Percentiles rank a stretch among this genome's conserved stretches.
phyloP scores from a whole-genome alignment of 2,888 invertebrate genomes.

The Cryptus armator region DNA sequence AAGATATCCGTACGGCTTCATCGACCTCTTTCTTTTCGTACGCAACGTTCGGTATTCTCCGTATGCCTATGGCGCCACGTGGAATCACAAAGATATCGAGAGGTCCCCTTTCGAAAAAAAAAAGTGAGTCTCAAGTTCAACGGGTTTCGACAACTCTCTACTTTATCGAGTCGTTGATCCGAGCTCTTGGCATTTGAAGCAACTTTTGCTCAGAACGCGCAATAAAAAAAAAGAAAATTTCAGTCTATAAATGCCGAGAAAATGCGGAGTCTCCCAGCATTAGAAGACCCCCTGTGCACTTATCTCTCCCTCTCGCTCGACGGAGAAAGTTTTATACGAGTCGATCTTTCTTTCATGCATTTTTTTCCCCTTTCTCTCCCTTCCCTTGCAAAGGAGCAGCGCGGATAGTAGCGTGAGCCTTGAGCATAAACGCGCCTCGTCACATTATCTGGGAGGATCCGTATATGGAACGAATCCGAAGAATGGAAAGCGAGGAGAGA shows the following conservation, averaged over 20 bases:
- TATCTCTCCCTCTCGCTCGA: slow-evolving; percentile 39
- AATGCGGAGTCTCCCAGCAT: slow-evolving; percentile 36
- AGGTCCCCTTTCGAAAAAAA: slow-evolving; percentile 24
- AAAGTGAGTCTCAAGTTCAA: slow-evolving; percentile 44
- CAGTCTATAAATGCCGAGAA: slow-evolving; percentile 25
- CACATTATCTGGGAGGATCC: slow-evolving; percentile 58
- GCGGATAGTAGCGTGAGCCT: slow-evolving; percentile 4
- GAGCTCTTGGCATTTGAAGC: slow-evolving; percentile 12
- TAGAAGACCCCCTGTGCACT: slow-evolving; percentile 39
- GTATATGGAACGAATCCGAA: slow-evolving; percentile 64
- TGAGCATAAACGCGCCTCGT: slow-evolving; percentile 40
- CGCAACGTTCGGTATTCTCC: neutral
- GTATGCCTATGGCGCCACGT: slow-evolving; percentile 15
- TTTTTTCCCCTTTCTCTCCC: slow-evolving; percentile 30
- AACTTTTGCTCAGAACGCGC: slow-evolving; percentile 46
- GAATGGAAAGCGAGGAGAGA: slow-evolving; percentile 71
- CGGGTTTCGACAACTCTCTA: slow-evolving; percentile 54
- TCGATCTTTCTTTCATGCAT: slow-evolving; percentile 45
- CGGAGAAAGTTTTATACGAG: slow-evolving; percentile 64
- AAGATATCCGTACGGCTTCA: slow-evolving; percentile 64
- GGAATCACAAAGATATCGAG: slow-evolving; percentile 38
- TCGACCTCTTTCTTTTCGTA: slow-evolving; percentile 61
- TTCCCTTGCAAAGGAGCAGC: neutral
- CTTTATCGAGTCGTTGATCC: slow-evolving; percentile 46
- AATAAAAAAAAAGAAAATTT: slow-evolving; percentile 42